Percentiles rank a stretch among this genome's conserved stretches.
These are phyloP conservation scores for Machaerirhynchus nigripectus DNA, from an alignment of 2,113 vertebrate genomes.

Conservation along the genomic window DNA sequence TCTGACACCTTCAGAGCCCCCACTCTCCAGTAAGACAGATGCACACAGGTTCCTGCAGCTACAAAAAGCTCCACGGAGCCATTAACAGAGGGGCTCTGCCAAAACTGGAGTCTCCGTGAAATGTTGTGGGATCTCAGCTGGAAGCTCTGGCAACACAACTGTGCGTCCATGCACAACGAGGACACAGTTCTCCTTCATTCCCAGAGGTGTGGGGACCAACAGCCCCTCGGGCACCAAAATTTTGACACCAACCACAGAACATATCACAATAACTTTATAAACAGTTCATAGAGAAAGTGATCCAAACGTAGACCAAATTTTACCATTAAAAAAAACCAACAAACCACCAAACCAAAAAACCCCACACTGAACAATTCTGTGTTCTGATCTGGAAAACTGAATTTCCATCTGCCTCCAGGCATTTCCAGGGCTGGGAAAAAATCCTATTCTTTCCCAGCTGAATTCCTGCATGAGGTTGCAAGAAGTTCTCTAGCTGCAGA, in stretches of 20 bases:
- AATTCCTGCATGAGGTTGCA: not conserved
- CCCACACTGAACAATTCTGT: not conserved
- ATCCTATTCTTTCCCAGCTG: not conserved
- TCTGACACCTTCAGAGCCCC: not conserved
- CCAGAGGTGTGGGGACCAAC: not conserved
- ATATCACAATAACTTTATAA: not conserved
- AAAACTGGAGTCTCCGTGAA: not conserved
- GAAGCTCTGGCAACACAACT: not conserved
- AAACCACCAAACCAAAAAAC: not conserved
- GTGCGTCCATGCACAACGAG: rapidly evolving
- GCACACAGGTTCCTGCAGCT: not conserved
- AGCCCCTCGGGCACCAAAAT: not conserved
- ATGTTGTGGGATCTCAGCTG: not conserved
- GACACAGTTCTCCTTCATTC: not conserved
- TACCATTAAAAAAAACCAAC: not conserved
- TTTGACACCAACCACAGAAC: not conserved
- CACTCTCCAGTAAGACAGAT: rapidly evolving
- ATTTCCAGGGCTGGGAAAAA: not conserved
- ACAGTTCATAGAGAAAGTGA: not conserved
- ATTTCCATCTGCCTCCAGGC: not conserved
- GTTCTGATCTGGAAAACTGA: not conserved
- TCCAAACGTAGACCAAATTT: not conserved
- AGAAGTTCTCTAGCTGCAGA: not conserved
- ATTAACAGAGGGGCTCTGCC: not conserved
- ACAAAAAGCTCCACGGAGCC: not conserved